Percentiles rank a stretch among this genome's conserved stretches.
These are phyloP conservation scores for Papilio demoleus DNA, from an alignment of 2,888 invertebrate species.

Conservation along the genomic window DNA sequence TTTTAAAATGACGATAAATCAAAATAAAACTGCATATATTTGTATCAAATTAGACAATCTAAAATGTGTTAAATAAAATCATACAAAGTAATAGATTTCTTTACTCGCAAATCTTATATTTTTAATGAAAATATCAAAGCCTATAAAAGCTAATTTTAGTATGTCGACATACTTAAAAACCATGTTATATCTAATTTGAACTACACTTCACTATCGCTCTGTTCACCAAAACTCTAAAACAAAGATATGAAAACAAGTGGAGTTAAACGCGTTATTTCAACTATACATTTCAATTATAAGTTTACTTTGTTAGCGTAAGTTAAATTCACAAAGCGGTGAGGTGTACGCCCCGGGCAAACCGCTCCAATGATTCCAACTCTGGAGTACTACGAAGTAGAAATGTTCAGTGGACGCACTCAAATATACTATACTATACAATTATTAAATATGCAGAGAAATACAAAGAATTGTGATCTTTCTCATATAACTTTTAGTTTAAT, in stretches of 20 bases:
- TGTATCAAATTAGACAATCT: too few species aligned
- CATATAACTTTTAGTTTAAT: not conserved
- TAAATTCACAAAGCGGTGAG: constrained; percentile 74
- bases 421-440: not conserved
- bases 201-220: not conserved
- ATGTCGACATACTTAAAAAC: too few species aligned
- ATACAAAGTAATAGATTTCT: too few species aligned
- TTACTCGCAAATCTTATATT: too few species aligned
- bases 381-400: constrained; percentile 53
- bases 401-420: constrained; percentile 18
- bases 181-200: not conserved
- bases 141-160: too few species aligned
- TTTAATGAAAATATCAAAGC: too few species aligned
- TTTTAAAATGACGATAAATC: too few species aligned
- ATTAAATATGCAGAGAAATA: not conserved
- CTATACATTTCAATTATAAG: constrained; percentile 78
- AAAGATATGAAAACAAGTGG: constrained; percentile 42
- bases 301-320: constrained; percentile 74
- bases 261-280: constrained; percentile 65
- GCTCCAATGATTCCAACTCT: constrained; percentile 43
- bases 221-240: constrained; percentile 10
- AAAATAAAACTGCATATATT: too few species aligned
- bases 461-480: not conserved
- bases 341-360: constrained; percentile 62
- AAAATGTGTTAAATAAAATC: too few species aligned